Conservation (phyloP, 2,888 invertebrate species). For the Lasioglossum morio region DNA sequence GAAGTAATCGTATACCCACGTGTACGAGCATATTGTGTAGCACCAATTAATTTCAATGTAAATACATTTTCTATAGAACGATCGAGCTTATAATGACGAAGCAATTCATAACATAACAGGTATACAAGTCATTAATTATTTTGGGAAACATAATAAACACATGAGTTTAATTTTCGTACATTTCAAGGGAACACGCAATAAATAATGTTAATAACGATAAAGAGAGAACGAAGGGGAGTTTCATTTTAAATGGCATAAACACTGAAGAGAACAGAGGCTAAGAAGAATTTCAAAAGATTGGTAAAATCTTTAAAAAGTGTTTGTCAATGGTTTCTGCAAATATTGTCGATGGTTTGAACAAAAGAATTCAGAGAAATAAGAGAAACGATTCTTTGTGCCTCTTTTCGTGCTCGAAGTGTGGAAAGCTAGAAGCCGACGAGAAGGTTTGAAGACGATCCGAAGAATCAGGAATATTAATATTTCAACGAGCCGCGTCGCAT, state of each 20-base stretch:
- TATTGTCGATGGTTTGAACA: too few relatives aligned
- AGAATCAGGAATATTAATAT: slow-evolving; percentile 15
- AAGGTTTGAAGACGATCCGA: not conserved
- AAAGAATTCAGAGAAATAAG: too few relatives aligned
- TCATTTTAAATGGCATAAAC: not conserved
- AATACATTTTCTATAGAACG: not conserved
- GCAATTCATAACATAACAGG: not conserved
- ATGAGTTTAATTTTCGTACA: not conserved
- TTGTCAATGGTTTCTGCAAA: too few relatives aligned
- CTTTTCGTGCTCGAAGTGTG: not conserved
- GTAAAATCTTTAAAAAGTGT: too few relatives aligned
- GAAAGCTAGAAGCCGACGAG: not conserved
- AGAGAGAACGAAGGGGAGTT: not conserved
- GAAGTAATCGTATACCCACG: not conserved
- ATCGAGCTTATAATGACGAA: not conserved
- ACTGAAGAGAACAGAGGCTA: not conserved
- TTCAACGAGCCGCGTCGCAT: slow-evolving; percentile 4
- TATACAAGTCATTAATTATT: not conserved
- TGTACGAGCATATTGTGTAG: not conserved
- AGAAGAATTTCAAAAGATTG: not conserved
- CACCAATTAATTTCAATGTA: not conserved
- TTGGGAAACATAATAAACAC: not conserved
- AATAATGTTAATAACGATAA: not conserved
- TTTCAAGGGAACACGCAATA: not conserved
- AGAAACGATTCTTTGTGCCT: not conserved